Evolutionary conservation across 2,888 invertebrate species (phyloP).

Genomic region (Protodeltote pygarga): DNA sequence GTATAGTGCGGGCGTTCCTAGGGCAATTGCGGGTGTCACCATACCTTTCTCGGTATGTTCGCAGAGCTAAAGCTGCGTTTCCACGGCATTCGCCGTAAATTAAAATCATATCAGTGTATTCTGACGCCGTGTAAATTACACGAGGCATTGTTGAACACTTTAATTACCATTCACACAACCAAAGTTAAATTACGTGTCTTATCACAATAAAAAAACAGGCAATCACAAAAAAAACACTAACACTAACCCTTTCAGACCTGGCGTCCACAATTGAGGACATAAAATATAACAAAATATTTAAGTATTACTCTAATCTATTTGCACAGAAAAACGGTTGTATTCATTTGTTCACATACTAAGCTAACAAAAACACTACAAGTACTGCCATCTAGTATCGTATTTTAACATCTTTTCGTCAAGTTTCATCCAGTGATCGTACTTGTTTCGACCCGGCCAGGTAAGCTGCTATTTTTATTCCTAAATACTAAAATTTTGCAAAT

Average conservation of each 20-base stretch:
- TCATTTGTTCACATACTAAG: slow-evolving; percentile 8
- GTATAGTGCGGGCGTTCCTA: not conserved
- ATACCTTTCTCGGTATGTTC: not conserved
- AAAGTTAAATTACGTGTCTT: too few species aligned
- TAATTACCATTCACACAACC: too few species aligned
- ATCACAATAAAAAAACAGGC: not conserved
- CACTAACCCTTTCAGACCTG: too few species aligned
- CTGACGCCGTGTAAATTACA: not conserved
- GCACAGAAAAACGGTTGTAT: too few species aligned
- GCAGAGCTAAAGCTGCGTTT: not conserved
- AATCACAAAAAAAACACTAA: not conserved
- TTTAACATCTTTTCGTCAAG: slow-evolving; percentile 4
- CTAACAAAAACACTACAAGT: slow-evolving; percentile 9
- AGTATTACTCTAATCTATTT: too few species aligned
- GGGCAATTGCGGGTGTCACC: not conserved
- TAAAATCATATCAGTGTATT: too few species aligned
- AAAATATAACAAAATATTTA: too few species aligned
- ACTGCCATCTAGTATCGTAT: slow-evolving; percentile 10
- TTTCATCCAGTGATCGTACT: slow-evolving; percentile 4
- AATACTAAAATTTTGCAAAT: too few species aligned
- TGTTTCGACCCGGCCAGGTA: slow-evolving; percentile 8
- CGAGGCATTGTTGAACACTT: not conserved
- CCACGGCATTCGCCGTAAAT: too few species aligned
- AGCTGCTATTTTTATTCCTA: slow-evolving; percentile 18
- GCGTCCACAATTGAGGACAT: too few species aligned